phyloP scores from a whole-genome alignment of 2,888 invertebrate species.

The Belgica antarctica region DNA sequence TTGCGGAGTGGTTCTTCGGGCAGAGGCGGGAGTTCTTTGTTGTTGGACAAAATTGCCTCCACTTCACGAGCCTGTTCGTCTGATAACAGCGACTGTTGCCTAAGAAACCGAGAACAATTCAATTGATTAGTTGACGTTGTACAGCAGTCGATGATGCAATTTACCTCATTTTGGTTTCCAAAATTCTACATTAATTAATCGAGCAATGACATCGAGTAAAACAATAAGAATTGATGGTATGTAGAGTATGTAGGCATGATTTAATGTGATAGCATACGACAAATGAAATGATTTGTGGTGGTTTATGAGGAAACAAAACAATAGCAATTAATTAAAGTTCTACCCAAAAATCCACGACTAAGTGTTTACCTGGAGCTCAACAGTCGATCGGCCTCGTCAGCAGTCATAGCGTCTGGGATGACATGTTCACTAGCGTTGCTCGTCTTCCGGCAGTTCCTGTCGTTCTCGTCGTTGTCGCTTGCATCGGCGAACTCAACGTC shows the following conservation, averaged over 20 bases:
- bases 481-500: slow-evolving; percentile 62
- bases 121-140: not conserved
- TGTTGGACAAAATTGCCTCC: slow-evolving; percentile 67
- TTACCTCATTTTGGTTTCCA: slow-evolving; percentile 84
- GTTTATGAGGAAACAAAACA: slow-evolving; percentile 32
- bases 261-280: not conserved
- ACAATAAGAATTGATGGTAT: slow-evolving; percentile 42
- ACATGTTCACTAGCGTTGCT: slow-evolving; percentile 48
- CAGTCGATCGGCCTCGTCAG: slow-evolving; percentile 83
- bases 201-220: slow-evolving; percentile 45
- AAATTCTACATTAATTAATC: slow-evolving; percentile 62
- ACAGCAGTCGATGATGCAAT: too few relatives aligned
- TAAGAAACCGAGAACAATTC: slow-evolving; percentile 55
- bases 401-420: slow-evolving; percentile 67
- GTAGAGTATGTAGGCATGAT: not conserved
- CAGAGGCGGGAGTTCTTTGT: slow-evolving; percentile 50
- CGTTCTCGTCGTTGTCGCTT: slow-evolving; percentile 56
- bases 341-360: slow-evolving; percentile 45
- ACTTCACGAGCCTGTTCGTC: slow-evolving; percentile 91
- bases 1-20: slow-evolving; percentile 48
- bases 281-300: not conserved
- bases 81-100: slow-evolving; percentile 77
- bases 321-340: slow-evolving; percentile 36
- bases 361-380: slow-evolving; percentile 74
- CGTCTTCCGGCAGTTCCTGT: slow-evolving; percentile 44